Percentiles rank a stretch among this genome's conserved stretches.
phyloP scores from a whole-genome alignment of 2,113 vertebrate genomes.

The Verasper variegatus region DNA sequence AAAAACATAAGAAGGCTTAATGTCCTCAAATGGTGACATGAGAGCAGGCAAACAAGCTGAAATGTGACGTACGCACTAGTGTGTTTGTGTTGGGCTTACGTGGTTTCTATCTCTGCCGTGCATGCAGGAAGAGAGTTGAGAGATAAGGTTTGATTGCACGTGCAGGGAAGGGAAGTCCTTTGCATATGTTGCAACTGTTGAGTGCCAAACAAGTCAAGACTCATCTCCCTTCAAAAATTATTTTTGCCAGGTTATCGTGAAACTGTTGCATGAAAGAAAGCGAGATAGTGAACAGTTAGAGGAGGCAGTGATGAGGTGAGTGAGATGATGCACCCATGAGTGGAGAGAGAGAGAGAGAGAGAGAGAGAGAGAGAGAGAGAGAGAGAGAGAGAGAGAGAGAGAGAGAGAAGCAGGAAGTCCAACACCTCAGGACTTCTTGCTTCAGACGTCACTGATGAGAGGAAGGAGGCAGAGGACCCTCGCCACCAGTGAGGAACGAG shows the following conservation, averaged over 20 bases:
- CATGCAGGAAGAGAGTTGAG: slow-evolving; percentile 62
- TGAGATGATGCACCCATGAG: background rate
- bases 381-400: slow-evolving; percentile 13
- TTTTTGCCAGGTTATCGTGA: background rate
- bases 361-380: slow-evolving; percentile 17
- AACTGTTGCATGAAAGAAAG: background rate
- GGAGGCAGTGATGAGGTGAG: background rate
- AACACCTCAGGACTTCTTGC: slow-evolving; percentile 49
- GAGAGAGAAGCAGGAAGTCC: slow-evolving; percentile 44
- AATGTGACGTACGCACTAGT: background rate
- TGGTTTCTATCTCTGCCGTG: slow-evolving; percentile 39
- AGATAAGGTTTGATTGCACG: slow-evolving; percentile 59
- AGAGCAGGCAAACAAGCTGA: slow-evolving; percentile 37
- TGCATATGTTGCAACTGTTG: slow-evolving; percentile 19
- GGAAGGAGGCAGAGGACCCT: slow-evolving; percentile 27
- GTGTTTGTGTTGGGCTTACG: slow-evolving; percentile 34
- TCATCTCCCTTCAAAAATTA: background rate
- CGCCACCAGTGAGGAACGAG: background rate
- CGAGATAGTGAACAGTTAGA: background rate
- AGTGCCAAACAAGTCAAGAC: background rate
- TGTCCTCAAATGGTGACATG: slow-evolving; percentile 47
- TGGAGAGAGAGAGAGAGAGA: slow-evolving; percentile 11
- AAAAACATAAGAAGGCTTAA: slow-evolving; percentile 71
- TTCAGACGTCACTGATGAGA: slow-evolving; percentile 51
- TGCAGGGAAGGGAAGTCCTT: slow-evolving; percentile 32